Base-by-base conservation (phyloP, 2,888 invertebrate species). In the Drosophila suboccidentalis region DNA sequence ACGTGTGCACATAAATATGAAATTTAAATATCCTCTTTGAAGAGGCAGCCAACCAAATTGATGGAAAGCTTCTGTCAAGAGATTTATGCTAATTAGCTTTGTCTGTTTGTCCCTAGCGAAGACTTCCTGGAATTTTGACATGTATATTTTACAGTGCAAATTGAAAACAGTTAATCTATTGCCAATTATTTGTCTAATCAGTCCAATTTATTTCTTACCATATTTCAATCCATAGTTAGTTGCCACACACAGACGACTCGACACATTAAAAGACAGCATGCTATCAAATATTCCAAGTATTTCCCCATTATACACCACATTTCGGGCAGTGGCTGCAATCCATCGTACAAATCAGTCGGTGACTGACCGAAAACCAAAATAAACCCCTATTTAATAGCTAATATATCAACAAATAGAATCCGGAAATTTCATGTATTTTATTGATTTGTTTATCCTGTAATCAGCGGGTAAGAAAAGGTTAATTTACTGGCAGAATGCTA, bases 21-120 rank as follows among this genome's bases (percentile, higher is more conserved):
- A 78, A 63, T 78, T 76, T 54, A 62, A 73, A 83, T 83, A 75
- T 75, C 69, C 77, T 49, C 22, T 59, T 49, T 38, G 59, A 41
- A 36, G 29, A 17, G 26, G 43, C 57, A 32, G n/a, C 50, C 15
- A 17, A 2, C 38, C 15, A 46, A 50, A 47, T 55, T 61, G 29
- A 43, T 55, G 60, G 57, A 57, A 32, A 51, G 46, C 50, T 54
- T 44, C 15, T 41, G 44, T 22, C 46, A 36, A 39, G 39, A 61
- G 62, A 59, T 64, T 57, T 54, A 64, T 64, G 59, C 61, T 68
- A 66, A 77, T 75, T 62, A 44, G 32, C 69, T 4, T 60, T 38
- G 34, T n/a, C 13, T n/a, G 53, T 44, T 44, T n/a, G 32, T 53
- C n/a, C 62, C 47, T 39, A 26, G 4, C 22, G n/a, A 5, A 9